phyloP scores from a whole-genome alignment of 2,888 invertebrate species.

The Volucella bombylans region DNA sequence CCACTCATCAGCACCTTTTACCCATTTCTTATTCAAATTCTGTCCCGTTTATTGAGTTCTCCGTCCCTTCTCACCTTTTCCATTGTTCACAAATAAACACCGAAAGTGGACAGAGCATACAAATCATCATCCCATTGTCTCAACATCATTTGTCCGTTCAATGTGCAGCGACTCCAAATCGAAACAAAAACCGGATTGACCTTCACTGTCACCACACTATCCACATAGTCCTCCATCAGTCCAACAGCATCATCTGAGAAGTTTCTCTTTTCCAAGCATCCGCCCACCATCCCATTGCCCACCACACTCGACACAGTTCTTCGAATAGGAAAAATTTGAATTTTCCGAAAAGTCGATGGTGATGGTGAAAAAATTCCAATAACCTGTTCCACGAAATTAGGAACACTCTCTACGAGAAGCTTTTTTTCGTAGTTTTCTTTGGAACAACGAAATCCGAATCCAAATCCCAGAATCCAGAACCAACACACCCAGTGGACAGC shows the following conservation, averaged over 20 bases:
- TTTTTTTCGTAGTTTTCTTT: neutral
- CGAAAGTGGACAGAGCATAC: neutral
- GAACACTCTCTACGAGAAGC: slow-evolving; percentile 15
- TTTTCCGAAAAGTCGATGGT: neutral
- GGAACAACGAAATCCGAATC: neutral
- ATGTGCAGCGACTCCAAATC: slow-evolving; percentile 8
- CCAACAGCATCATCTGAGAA: neutral
- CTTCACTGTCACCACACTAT: slow-evolving; percentile 14
- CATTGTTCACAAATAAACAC: slow-evolving; percentile 1
- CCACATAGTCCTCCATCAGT: neutral
- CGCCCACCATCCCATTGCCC: slow-evolving; percentile 20
- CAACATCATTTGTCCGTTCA: neutral
- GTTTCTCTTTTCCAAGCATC: slow-evolving; percentile 39
- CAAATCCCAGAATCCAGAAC: neutral
- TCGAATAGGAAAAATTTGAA: slow-evolving; percentile 13
- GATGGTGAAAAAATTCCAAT: neutral
- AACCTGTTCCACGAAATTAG: slow-evolving; percentile 16
- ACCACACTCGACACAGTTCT: slow-evolving; percentile 40
- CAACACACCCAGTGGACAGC: neutral
- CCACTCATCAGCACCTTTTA: too few species aligned
- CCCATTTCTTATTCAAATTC: neutral
- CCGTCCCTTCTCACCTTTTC: neutral
- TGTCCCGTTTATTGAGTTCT: neutral
- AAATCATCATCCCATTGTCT: slow-evolving; percentile 18
- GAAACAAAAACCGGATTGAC: slow-evolving; percentile 35